Percentiles rank a stretch among this genome's conserved stretches.
Conservation (phyloP, 1,140 invertebrate species). For the Lethocerus indicus region DNA sequence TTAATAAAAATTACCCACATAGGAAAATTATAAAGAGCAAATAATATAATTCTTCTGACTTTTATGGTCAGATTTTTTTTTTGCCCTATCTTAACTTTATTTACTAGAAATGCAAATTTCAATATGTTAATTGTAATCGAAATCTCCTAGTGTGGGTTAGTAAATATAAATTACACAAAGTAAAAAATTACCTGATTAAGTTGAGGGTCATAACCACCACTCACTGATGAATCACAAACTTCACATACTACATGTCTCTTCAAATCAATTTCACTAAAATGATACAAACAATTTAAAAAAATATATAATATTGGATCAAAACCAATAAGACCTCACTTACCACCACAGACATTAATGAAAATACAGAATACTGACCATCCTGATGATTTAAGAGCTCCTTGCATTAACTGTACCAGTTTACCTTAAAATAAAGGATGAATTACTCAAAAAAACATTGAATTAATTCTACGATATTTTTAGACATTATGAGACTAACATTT, state of each 20-base stretch:
- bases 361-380: conserved; percentile 48
- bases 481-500: neutral
- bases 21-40: too few relatives aligned
- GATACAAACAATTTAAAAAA: too few relatives aligned
- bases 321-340: neutral
- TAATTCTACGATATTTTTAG: neutral
- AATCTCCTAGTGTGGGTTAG: too few relatives aligned
- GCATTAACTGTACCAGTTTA: conserved; percentile 70
- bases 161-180: too few relatives aligned
- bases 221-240: conserved; percentile 63
- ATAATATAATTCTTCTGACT: too few relatives aligned
- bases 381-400: conserved; percentile 62
- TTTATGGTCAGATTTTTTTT: too few relatives aligned
- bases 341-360: neutral
- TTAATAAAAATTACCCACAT: too few relatives aligned
- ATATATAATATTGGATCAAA: too few relatives aligned
- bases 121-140: too few relatives aligned
- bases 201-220: conserved; percentile 81
- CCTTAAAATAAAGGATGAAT: conserved; percentile 30
- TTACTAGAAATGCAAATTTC: too few relatives aligned
- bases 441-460: neutral
- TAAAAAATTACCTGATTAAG: conserved; percentile 52
- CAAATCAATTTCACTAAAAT: conserved; percentile 56
- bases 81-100: too few relatives aligned
- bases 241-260: conserved; percentile 83